A percentile compares a stretch with the other conserved stretches of the same genome.
Evolutionary conservation across 2,797 vertebrate species (phyloP).

Genomic region (Neosalanx taihuensis): DNA sequence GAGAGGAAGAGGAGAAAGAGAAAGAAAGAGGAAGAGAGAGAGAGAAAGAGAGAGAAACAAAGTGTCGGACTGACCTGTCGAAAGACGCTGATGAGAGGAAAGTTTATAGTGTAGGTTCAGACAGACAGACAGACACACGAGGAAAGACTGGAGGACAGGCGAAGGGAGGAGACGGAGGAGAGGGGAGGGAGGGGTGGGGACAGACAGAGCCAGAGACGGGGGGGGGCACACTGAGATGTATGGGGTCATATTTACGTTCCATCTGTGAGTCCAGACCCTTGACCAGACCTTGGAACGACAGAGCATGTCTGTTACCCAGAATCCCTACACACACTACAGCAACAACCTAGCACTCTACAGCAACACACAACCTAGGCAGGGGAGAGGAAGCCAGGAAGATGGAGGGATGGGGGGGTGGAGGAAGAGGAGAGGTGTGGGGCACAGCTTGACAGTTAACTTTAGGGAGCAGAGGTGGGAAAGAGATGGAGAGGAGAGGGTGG

Average conservation of each 20-base stretch:
- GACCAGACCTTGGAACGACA: slow-evolving; percentile 78
- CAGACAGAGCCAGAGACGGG: neutral
- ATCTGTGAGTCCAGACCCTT: slow-evolving; percentile 73
- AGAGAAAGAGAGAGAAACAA: slow-evolving; percentile 3
- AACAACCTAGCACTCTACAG: slow-evolving; percentile 3
- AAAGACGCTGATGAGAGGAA: slow-evolving; percentile 17
- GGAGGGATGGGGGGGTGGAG: neutral
- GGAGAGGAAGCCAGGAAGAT: neutral
- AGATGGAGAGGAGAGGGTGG: neutral
- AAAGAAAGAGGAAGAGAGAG: neutral
- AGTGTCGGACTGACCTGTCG: neutral
- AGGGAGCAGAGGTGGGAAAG: neutral
- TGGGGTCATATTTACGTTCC: slow-evolving; percentile 78
- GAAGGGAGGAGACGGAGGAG: slow-evolving; percentile 32
- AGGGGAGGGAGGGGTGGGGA: slow-evolving; percentile 30
- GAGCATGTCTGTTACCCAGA: slow-evolving; percentile 67
- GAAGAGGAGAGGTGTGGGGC: too few relatives aligned
- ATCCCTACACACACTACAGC: slow-evolving; percentile 42
- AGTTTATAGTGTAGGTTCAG: slow-evolving; percentile 23
- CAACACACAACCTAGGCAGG: slow-evolving; percentile 29
- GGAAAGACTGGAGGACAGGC: slow-evolving; percentile 15
- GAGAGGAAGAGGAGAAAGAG: neutral
- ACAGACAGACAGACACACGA: neutral
- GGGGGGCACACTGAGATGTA: slow-evolving; percentile 71
- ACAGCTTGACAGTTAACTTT: neutral